Evolutionary conservation across 2,888 invertebrate genomes (phyloP).

Genomic region (Mesorhabditis spiculigera): DNA sequence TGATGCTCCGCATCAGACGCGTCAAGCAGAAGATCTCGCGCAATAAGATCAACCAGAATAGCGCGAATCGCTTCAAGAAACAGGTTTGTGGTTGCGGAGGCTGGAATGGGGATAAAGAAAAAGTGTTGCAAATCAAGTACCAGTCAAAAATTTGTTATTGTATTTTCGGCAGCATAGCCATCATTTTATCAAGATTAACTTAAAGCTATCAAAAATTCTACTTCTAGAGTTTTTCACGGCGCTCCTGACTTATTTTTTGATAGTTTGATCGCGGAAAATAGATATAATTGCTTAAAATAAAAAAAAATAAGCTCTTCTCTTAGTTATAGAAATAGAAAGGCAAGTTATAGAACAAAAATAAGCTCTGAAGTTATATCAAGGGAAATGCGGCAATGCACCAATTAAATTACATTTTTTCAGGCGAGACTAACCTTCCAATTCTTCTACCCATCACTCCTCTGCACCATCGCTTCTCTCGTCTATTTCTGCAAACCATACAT

Average conservation of each 20-base stretch:
- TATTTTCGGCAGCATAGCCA: too few species aligned
- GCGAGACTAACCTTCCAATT: slow-evolving; percentile 54
- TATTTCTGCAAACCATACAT: slow-evolving; percentile 49
- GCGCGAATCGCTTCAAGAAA: slow-evolving; percentile 52
- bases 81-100: slow-evolving; percentile 29
- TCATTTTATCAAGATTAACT: too few species aligned
- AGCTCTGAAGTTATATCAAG: too few species aligned
- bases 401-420: slow-evolving; percentile 20
- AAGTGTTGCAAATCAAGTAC: too few species aligned
- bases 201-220: too few species aligned
- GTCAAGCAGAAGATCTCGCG: slow-evolving; percentile 51
- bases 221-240: too few species aligned
- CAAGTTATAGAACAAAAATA: not conserved
- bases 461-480: slow-evolving; percentile 48
- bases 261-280: too few species aligned
- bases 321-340: not conserved
- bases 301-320: not conserved
- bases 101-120: too few species aligned
- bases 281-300: too few species aligned
- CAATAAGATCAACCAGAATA: slow-evolving; percentile 54
- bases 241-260: too few species aligned
- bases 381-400: too few species aligned
- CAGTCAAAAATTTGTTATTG: too few species aligned
- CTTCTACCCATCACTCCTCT: slow-evolving; percentile 54
- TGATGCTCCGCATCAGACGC: slow-evolving; percentile 49